Base-by-base conservation (phyloP, 1,140 invertebrate genomes). In the Pseudomyrmex gracilis region DNA sequence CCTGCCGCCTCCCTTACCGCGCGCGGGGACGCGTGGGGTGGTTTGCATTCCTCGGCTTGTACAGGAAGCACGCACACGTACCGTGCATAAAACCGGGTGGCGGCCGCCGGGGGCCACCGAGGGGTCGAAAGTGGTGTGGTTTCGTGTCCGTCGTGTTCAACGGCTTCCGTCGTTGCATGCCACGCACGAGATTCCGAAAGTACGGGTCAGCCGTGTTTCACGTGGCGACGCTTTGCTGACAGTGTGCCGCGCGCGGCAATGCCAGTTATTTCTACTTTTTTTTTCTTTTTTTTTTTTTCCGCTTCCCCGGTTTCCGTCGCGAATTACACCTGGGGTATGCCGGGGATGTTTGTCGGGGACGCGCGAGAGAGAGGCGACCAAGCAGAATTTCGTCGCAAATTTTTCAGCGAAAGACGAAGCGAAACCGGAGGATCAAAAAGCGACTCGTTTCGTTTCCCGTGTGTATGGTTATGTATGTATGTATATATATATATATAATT, bases 41-140 rank as follows among this genome's bases (percentile, higher is more conserved):
- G 63, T 66, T 74, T 64, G 77, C 85, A 85, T 87, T 85, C 85
- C 85, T 85, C 85, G 61, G 85, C 83, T 85, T 67, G 76, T 73
- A 71, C 85, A 80, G 85, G 85, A 80, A 82, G 68, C 85, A 86
- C 85, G 83, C 85, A 68, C 85, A 85, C 85, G 83, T 85, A 82
- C 74, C 51, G 55, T 73, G 85, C 85, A 86, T 68, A 82, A 86
- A 86, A 80, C 73, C 74, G 58, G 34, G 68, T 63, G 55, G 51
- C 49, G 58, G 77, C 57, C 49, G 64, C 49, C 66, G 64, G 34
- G 43, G 34, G 68, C 64, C 49, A 66, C 49, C 76, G 47, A 20
- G 34, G 64, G 70, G 24, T 85, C 53, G 77, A 71, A 78, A 87
- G 71, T 82, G 58, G 61, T 70, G 83, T 60, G 83, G 83, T 85